These are phyloP conservation scores for Pseudopipra pipra DNA, from an alignment of 2,113 vertebrate genomes.

Conservation along the genomic window DNA sequence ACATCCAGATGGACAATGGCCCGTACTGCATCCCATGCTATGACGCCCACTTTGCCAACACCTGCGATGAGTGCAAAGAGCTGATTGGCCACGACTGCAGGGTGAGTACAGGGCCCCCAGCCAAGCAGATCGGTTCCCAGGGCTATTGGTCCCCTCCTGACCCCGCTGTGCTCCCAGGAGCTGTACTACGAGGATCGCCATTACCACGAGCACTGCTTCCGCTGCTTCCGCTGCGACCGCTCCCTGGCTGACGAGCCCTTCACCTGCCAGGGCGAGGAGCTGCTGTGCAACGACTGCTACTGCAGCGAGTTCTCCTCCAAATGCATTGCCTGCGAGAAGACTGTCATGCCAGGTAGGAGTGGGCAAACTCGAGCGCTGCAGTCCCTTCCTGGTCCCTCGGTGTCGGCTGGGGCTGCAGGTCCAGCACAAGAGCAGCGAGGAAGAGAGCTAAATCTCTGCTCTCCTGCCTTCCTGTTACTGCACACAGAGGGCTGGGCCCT, in stretches of 20 bases:
- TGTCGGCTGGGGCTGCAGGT: fast-evolving
- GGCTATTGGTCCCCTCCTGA: neutral
- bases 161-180: constrained; percentile 74
- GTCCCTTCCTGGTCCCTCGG: neutral
- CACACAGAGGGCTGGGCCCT: neutral
- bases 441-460: neutral
- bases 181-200: constrained; percentile 96
- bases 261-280: constrained; percentile 91
- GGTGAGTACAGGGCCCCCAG: constrained; percentile 68
- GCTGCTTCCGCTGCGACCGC: constrained; percentile 94
- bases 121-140: fast-evolving
- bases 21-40: constrained; percentile 98
- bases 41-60: constrained; percentile 94
- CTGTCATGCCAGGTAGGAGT: constrained; percentile 92
- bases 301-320: constrained; percentile 97
- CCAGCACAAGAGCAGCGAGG: neutral
- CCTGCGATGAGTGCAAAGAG: constrained; percentile 96
- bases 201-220: constrained; percentile 96
- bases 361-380: fast-evolving
- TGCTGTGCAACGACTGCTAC: constrained; percentile 97
- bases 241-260: constrained; percentile 94
- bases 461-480: neutral
- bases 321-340: constrained; percentile 92
- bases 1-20: constrained; percentile 92
- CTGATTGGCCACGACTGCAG: constrained; percentile 94